Evolutionary conservation across 2,888 invertebrate species (phyloP), one percentile per base, ranked within the genome.

Genomic region (Athalia rosae): DNA sequence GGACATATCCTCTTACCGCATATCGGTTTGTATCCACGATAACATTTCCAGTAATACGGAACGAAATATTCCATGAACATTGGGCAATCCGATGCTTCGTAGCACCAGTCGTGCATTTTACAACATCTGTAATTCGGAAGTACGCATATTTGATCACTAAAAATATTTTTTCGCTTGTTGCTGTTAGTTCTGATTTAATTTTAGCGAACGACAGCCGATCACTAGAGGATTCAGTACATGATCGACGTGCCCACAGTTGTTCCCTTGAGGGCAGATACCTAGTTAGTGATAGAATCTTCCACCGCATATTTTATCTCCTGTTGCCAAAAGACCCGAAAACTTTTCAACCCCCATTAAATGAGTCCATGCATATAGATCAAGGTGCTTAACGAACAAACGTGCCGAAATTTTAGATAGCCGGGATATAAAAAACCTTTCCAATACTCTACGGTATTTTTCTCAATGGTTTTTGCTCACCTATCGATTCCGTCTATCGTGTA

Each of bases 41-140:
- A 94, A 88, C 97, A 97, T 86, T 94, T 95, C 97, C 97, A 97
- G 84, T 95, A 93, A 89, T 97, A 97, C 3, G 96, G 96, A 81
- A 96, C 94, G 86, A 97, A 94, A 91, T 97, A 97, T 79, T 96
- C 95, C 15, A 95, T 92, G 89, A 94, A 95, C 87, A 95, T 93
- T 4, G 95, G 95, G 85, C 97, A 97, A 84, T 93, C 94, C 76
- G 95, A 94, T 76, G 93, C 92, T 82, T 94, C 93, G 89, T 97
- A 97, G 88, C 97, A 97, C 90, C 94, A 93, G 90, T 97, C 97
- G 89, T 97, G 97, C 87, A 94, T 92, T 84, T 94, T 94, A 87
- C 97, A 97, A 28, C 74, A 74, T 83, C 95, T 95, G 91, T 59
- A 88, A 64, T 43, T 41, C 5, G 7, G 0, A 63, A 41, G 0